Conservation (phyloP, 2,888 invertebrate genomes). For the Elmis aenea region DNA sequence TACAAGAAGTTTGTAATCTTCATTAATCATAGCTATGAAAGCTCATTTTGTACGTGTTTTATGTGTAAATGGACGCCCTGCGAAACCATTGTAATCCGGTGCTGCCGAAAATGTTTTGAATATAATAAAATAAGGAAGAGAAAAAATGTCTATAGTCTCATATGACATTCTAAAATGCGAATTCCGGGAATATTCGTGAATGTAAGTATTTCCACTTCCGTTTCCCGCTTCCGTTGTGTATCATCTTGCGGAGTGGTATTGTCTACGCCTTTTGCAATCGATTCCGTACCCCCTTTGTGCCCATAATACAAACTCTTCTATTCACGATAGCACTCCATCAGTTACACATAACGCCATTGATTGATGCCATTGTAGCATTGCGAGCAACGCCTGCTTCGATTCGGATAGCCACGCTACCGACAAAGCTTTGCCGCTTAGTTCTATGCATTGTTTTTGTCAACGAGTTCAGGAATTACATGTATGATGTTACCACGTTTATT, state of each 20-base stretch:
- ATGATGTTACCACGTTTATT: too few relatives aligned
- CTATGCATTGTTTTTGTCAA: too few relatives aligned
- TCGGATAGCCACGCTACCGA: too few relatives aligned
- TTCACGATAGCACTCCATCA: conserved; percentile 23
- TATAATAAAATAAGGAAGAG: too few relatives aligned
- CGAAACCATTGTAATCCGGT: too few relatives aligned
- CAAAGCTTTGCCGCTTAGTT: too few relatives aligned
- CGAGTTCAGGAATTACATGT: too few relatives aligned
- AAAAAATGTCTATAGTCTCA: too few relatives aligned
- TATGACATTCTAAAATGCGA: conserved; percentile 11
- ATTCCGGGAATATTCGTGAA: conserved; percentile 18
- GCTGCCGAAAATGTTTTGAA: neutral
- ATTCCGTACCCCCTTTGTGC: conserved; percentile 13
- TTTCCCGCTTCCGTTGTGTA: conserved; percentile 20
- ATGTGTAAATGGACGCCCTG: conserved; percentile 17
- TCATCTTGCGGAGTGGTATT: conserved; percentile 17
- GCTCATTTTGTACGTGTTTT: conserved; percentile 28
- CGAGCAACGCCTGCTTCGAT: too few relatives aligned
- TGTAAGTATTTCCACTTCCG: conserved; percentile 22
- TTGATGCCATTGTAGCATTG: conserved; percentile 15
- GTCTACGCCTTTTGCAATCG: conserved; percentile 16
- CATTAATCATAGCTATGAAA: conserved; percentile 27
- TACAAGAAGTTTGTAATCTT: too few relatives aligned
- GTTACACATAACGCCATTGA: conserved; percentile 21
- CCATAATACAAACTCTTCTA: conserved; percentile 16